phyloP scores from a whole-genome alignment of 2,888 invertebrate species.

The Spilosoma lubricipeda region DNA sequence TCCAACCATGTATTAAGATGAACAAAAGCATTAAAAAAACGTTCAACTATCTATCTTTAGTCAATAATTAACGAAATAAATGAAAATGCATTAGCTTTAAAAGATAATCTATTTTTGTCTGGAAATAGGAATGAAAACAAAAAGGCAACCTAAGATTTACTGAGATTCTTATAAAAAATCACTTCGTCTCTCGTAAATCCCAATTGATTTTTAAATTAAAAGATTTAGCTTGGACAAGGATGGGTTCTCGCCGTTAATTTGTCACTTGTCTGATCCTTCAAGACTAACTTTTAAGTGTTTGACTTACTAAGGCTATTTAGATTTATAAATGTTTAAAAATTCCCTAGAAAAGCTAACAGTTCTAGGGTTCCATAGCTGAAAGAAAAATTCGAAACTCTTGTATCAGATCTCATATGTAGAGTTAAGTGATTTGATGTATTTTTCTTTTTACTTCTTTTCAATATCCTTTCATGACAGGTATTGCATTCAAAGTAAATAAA shows the following conservation, averaged over 20 bases:
- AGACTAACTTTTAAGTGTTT: slow-evolving; percentile 17
- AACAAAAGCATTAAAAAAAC: neutral
- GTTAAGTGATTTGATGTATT: neutral
- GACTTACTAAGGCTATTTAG: slow-evolving; percentile 13
- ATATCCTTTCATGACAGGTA: neutral
- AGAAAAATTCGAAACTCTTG: neutral
- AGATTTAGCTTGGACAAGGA: slow-evolving; percentile 33
- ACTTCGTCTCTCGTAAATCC: slow-evolving; percentile 26
- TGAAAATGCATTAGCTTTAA: neutral
- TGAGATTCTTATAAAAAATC: slow-evolving; percentile 37
- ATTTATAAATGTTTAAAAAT: slow-evolving; percentile 10
- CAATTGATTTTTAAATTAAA: slow-evolving; percentile 51
- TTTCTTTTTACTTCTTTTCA: neutral
- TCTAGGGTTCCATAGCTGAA: neutral
- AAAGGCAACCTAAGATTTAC: slow-evolving; percentile 23
- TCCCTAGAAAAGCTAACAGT: neutral
- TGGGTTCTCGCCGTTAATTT: slow-evolving; percentile 36
- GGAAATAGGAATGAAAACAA: slow-evolving; percentile 9
- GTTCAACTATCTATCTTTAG: neutral
- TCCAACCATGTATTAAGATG: neutral
- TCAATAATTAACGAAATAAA: neutral
- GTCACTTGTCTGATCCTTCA: slow-evolving; percentile 32
- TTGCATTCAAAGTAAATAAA: neutral
- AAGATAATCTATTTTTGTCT: neutral
- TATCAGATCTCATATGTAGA: neutral